Evolutionary conservation across 1,140 invertebrate species (phyloP), one percentile per base, ranked within the genome.

Genomic region (Diachasmimorpha longicaudata): DNA sequence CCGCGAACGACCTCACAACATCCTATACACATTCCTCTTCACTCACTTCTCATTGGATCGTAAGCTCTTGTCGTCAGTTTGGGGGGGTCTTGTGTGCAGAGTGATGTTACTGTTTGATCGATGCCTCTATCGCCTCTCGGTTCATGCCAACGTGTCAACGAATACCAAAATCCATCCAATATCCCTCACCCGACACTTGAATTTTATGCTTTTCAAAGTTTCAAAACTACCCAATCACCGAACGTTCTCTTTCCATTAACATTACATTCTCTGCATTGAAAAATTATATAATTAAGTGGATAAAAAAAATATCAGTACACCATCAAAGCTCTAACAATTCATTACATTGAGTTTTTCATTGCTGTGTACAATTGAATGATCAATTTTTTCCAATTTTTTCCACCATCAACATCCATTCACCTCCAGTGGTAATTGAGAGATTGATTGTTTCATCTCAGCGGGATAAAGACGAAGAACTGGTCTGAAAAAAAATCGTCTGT

Each of bases 371-470:
- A n/a, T n/a, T n/a, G n/a, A n/a, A n/a, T n/a, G n/a, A n/a, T n/a
- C n/a, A n/a, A n/a, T 31, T 31, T 31, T 31, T 31, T 31, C 2
- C 31, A 31, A 31, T 31, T 31, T 31, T 31, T 31, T 31, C 31
- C 6, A 31, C 31, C 2, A 31, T 31, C 31, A 31, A 31, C 31
- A 31, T 31, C 31, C 31, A 31, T 31, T 31, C 31, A 31, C n/a
- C n/a, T 31, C 31, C 31, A 31, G 31, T 31, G 31, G 31, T 63
- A 73, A 73, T 73, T 19, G 39, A 4, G 21, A 10, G 71, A 42
- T 9, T 73, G 55, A 79, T 79, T 80, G 77, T 80, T 80, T 76
- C 52, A 58, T 71, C 66, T 74, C 58, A 58, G 75, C 46, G 23
- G 55, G 39, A 42, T 39, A 68, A 74, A 69, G 72, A 76, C 44